Evolutionary conservation across 2,888 invertebrate genomes (phyloP).

Genomic region (Eristalis tenax): DNA sequence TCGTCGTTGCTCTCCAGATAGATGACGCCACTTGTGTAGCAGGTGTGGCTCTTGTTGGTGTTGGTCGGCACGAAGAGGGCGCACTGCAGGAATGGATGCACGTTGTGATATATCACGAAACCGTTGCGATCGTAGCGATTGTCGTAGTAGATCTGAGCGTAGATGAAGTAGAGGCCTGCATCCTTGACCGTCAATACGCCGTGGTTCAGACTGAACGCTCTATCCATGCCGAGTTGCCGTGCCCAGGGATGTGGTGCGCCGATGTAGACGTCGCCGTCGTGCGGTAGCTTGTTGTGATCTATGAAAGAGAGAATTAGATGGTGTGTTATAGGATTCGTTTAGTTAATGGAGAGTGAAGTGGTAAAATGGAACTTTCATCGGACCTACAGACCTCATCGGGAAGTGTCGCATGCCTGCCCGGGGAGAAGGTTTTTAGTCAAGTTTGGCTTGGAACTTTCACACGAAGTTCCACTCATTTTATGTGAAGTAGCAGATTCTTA

Average conservation of each 20-base stretch:
- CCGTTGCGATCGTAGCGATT: constrained; percentile 90
- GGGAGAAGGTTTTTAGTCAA: too few relatives aligned
- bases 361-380: too few relatives aligned
- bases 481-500: too few relatives aligned
- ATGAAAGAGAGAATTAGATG: background rate
- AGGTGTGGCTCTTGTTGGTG: constrained; percentile 86
- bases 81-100: constrained; percentile 87
- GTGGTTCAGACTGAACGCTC: constrained; percentile 84
- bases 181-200: constrained; percentile 87
- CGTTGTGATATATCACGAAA: constrained; percentile 86
- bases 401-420: too few relatives aligned
- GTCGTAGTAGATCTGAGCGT: constrained; percentile 90
- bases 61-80: constrained; percentile 85
- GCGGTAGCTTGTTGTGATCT: constrained; percentile 68
- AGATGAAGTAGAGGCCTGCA: constrained; percentile 88
- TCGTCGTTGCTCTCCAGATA: constrained; percentile 85
- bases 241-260: constrained; percentile 83
- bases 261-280: constrained; percentile 78
- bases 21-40: constrained; percentile 87
- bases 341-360: too few relatives aligned
- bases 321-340: background rate
- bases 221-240: constrained; percentile 83
- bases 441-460: too few relatives aligned
- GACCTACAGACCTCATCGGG: too few relatives aligned
- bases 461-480: too few relatives aligned